Evolutionary conservation across 2,888 invertebrate species (phyloP), one percentile per base, ranked within the genome.

Genomic region (Mimumesa dahlbomi): DNA sequence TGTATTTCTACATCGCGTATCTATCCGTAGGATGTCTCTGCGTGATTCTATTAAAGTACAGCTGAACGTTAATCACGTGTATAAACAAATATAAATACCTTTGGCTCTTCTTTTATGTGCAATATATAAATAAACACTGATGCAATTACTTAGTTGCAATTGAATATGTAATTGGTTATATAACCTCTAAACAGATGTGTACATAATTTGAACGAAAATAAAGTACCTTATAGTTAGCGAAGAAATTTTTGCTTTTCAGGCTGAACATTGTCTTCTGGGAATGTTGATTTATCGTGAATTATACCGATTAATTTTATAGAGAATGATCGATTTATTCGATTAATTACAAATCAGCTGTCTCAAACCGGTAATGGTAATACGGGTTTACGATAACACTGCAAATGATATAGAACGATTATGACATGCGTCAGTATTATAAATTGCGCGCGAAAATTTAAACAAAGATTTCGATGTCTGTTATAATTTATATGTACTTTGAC

Each of bases 211-310:
- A 25, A 19, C 31, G 5, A 53, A 13, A 14, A 34, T 38, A 0
- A 14, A 53, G 18, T 76, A 76, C 76, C 78, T 76, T 74, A 16
- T 9, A 58, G 22, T 19, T 25, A 45, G 11, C 18, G 14, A 22
- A 16, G 2, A 36, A 9, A 18, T 59, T 52, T 42, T 11, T 58
- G 2, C 22, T 56, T 18, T 18, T 7, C 1, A 66, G 31, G 14
- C 22, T 70, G 11, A 46, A 42, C 43, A 68, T n/a, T 40, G 11
- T 14, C 45, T 61, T 31, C 6, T 5, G 6, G 16, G 6, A 29
- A 29, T 52, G n/a, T 16, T 34, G 29, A 45, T 16, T 58, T 11
- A 14, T 6, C 2, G 5, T 16, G 29, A 48, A 29, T 13, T n/a
- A 4, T 16, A 42, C 4, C 14, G 11, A 16, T n/a, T 13, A 45